These are phyloP conservation scores for Thomomys bottae DNA, from an alignment of 2,113 vertebrate species.

Conservation along the genomic window DNA sequence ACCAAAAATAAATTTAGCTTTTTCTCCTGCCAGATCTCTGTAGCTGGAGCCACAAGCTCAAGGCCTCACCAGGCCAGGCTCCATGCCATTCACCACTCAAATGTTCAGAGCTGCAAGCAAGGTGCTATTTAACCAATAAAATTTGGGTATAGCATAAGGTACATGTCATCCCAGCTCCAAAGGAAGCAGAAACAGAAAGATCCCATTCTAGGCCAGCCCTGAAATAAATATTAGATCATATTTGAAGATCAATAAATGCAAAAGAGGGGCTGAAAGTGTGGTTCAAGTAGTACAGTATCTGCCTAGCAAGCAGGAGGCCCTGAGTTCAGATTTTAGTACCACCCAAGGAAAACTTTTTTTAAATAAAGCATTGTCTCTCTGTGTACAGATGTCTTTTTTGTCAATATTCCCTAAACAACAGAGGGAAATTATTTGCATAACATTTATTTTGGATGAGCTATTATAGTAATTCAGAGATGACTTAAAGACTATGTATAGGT, in stretches of 20 bases:
- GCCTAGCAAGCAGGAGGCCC: no score
- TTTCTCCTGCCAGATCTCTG: background rate
- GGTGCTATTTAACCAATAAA: background rate
- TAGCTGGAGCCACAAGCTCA: background rate
- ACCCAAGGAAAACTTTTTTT: background rate
- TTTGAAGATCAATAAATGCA: background rate
- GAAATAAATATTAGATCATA: background rate
- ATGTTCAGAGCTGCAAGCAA: background rate
- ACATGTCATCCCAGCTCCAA: background rate
- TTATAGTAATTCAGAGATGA: background rate
- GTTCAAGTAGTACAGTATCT: no score
- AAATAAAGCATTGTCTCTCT: background rate
- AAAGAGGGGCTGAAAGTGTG: no score
- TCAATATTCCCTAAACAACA: background rate
- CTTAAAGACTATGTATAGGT: background rate
- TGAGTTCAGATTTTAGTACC: no score
- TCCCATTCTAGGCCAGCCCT: background rate
- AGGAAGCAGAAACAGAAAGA: background rate
- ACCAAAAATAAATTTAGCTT: background rate
- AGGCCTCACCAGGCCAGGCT: background rate
- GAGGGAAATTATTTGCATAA: background rate
- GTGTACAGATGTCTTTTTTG: background rate
- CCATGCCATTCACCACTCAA: background rate
- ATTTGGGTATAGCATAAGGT: background rate
- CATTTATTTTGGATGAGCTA: background rate